These are phyloP conservation scores for Brachymystax lenok DNA, from an alignment of 2,797 vertebrate species.

Conservation along the genomic window DNA sequence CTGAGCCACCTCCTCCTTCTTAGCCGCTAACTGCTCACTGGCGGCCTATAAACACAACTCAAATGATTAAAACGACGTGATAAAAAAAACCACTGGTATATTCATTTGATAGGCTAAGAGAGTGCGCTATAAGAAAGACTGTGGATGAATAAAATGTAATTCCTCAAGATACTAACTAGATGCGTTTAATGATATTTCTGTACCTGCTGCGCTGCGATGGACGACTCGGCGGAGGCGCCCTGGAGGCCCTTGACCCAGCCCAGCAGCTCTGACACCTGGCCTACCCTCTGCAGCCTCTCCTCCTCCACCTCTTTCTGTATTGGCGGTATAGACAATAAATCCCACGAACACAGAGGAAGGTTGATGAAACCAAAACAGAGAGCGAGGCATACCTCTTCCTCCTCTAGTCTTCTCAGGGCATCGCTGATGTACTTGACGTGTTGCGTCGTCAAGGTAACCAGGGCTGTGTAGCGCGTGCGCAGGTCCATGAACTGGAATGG, in stretches of 20 bases:
- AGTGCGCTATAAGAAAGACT: background rate
- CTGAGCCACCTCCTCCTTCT: constrained; percentile 90
- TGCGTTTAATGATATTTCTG: background rate
- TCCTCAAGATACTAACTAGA: background rate
- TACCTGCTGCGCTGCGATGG: constrained; percentile 92
- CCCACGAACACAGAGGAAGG: background rate
- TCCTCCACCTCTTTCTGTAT: constrained; percentile 95
- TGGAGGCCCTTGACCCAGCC: constrained; percentile 87
- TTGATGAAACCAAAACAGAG: background rate
- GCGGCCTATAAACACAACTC: constrained; percentile 74
- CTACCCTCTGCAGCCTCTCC: constrained; percentile 90
- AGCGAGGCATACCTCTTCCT: constrained; percentile 84
- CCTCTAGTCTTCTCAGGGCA: constrained; percentile 88
- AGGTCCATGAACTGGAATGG: constrained; percentile 91
- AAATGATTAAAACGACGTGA: background rate
- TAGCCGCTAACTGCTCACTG: constrained; percentile 85
- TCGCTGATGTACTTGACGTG: constrained; percentile 98
- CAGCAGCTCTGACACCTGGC: constrained; percentile 90
- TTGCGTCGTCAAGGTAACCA: constrained; percentile 96
- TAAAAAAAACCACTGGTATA: background rate
- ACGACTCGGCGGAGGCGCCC: constrained; percentile 79
- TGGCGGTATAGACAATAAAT: background rate
- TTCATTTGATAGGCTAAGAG: background rate
- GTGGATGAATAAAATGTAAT: background rate
- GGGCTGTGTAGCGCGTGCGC: constrained; percentile 92